Percentiles rank a stretch among this genome's conserved stretches.
Conservation (phyloP, 2,113 vertebrate genomes). For the Podilymbus podiceps region DNA sequence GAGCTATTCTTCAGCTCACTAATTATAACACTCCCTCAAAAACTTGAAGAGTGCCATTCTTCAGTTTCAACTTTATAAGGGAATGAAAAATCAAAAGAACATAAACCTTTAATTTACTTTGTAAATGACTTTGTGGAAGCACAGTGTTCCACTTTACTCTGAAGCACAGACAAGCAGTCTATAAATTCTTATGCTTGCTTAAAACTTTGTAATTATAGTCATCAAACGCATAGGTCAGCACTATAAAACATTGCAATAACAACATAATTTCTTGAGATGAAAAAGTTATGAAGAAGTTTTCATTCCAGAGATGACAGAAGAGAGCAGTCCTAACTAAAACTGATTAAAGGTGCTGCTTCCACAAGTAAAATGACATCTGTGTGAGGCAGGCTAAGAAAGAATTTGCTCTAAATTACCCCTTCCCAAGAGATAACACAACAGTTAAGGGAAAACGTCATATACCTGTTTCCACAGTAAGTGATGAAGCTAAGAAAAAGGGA, state of each 20-base stretch:
- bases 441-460: background rate
- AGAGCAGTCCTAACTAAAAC: background rate
- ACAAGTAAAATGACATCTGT: background rate
- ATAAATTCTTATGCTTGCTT: background rate
- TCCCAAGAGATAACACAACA: background rate
- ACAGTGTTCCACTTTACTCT: background rate
- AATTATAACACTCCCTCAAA: background rate
- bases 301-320: background rate
- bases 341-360: background rate
- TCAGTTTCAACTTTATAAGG: background rate
- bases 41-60: background rate
- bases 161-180: background rate
- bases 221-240: background rate
- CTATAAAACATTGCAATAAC: background rate
- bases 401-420: background rate
- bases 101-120: background rate
- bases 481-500: background rate
- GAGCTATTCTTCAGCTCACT: background rate
- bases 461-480: background rate
- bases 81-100: background rate
- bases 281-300: background rate
- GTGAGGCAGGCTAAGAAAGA: background rate
- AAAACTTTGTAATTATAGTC: background rate
- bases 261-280: background rate
- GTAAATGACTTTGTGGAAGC: background rate